Conservation (phyloP, 53 echinoderm and acorn worm genomes). For the Actinopyga echinites region DNA sequence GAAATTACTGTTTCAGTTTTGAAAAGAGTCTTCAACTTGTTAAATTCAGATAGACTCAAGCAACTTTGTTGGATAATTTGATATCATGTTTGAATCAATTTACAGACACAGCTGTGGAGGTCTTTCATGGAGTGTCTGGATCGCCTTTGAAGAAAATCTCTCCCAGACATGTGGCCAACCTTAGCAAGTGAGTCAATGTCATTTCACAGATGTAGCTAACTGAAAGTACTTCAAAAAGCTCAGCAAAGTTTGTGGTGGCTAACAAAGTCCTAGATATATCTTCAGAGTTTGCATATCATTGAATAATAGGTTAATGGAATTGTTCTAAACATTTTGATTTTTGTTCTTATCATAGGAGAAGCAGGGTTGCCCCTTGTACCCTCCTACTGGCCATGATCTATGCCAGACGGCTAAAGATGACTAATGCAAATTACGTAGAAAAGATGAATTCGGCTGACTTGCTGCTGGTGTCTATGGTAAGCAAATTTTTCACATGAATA, state of each 20-base stretch:
- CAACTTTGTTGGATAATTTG: too few relatives aligned
- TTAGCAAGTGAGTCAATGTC: slow-evolving; percentile 66
- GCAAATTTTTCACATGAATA: neutral
- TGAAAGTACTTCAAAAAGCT: too few relatives aligned
- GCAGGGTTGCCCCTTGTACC: slow-evolving; percentile 78
- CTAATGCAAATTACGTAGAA: slow-evolving; percentile 73
- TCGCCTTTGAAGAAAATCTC: slow-evolving; percentile 65
- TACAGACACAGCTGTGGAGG: slow-evolving; percentile 82
- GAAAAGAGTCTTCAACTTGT: too few relatives aligned
- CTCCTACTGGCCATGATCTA: slow-evolving; percentile 89
- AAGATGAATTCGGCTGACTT: slow-evolving; percentile 86
- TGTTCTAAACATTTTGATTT: neutral
- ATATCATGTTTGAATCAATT: slow-evolving; percentile 3
- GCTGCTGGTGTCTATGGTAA: slow-evolving; percentile 92
- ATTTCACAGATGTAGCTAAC: neutral
- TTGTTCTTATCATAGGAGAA: slow-evolving; percentile 59
- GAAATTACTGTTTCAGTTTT: too few relatives aligned
- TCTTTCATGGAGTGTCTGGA: slow-evolving; percentile 80
- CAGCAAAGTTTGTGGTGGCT: too few relatives aligned
- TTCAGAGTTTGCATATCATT: too few relatives aligned
- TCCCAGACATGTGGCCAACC: slow-evolving; percentile 82
- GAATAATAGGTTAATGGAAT: too few relatives aligned
- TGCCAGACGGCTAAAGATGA: slow-evolving; percentile 70
- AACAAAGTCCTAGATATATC: too few relatives aligned
- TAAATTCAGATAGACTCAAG: too few relatives aligned